Percentiles rank a stretch among this genome's conserved stretches.
Conservation (phyloP, 2,113 vertebrate genomes). For the Scomber japonicus region DNA sequence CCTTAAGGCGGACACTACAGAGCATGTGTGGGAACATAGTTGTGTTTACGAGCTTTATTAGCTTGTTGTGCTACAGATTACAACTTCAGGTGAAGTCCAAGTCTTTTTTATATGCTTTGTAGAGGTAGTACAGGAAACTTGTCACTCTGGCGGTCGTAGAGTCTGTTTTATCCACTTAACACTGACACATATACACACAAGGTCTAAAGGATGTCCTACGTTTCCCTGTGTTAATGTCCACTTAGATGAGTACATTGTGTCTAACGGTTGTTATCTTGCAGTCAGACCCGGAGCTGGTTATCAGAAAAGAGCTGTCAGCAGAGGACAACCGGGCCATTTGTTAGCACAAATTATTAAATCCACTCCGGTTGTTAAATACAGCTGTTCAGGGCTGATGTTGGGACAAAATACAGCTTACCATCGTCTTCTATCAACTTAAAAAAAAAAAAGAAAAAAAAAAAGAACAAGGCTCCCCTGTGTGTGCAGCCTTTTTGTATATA, state of each 20-base stretch:
- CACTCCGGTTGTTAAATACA: conserved; percentile 40
- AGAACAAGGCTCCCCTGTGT: neutral
- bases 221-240: conserved; percentile 22
- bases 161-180: neutral
- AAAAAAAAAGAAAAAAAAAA: too few relatives aligned
- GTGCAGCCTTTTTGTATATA: neutral
- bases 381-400: conserved; percentile 27
- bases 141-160: neutral
- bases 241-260: conserved; percentile 2
- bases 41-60: too few relatives aligned
- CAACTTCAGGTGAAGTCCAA: too few relatives aligned
- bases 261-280: conserved; percentile 33
- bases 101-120: neutral
- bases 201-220: conserved; percentile 19
- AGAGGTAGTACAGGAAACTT: neutral
- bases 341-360: conserved; percentile 57
- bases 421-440: neutral
- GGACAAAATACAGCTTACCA: neutral
- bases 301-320: conserved; percentile 38
- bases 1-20: too few relatives aligned
- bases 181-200: neutral
- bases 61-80: too few relatives aligned
- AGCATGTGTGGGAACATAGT: too few relatives aligned
- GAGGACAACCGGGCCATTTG: conserved; percentile 17
- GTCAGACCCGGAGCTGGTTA: conserved; percentile 27